phyloP scores from a whole-genome alignment of 2,113 vertebrate genomes.

The Hemiprocne comata region DNA sequence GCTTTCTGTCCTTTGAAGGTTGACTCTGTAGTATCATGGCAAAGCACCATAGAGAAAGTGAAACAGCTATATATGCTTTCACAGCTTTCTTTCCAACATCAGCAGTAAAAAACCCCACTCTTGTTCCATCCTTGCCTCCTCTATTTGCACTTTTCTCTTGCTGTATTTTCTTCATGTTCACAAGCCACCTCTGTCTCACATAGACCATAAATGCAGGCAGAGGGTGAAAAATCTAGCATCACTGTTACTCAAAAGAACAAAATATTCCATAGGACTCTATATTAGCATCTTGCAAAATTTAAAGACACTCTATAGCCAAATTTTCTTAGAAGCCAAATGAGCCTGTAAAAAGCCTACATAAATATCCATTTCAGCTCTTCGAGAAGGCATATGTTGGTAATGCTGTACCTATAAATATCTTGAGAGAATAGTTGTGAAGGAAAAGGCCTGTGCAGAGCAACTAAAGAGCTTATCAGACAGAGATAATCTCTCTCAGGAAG shows the following conservation, averaged over 20 bases:
- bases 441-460: constrained; percentile 13
- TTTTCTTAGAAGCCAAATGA: background rate
- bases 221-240: background rate
- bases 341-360: background rate
- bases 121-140: background rate
- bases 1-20: background rate
- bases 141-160: background rate
- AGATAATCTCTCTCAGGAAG: constrained; percentile 39
- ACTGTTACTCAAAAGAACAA: background rate
- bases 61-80: background rate
- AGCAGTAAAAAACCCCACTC: accelerated
- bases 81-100: background rate
- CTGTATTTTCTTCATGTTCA: background rate
- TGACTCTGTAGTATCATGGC: background rate
- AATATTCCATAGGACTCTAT: background rate
- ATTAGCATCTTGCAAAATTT: background rate
- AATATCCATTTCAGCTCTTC: background rate
- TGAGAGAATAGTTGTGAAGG: background rate
- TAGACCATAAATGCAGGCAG: background rate
- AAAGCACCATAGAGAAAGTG: background rate
- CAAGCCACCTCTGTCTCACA: background rate
- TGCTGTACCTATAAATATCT: constrained; percentile 50
- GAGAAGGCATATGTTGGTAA: background rate
- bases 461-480: constrained; percentile 64
- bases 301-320: background rate